phyloP scores from a whole-genome alignment of 2,113 vertebrate genomes.

The Hystrix brachyura region DNA sequence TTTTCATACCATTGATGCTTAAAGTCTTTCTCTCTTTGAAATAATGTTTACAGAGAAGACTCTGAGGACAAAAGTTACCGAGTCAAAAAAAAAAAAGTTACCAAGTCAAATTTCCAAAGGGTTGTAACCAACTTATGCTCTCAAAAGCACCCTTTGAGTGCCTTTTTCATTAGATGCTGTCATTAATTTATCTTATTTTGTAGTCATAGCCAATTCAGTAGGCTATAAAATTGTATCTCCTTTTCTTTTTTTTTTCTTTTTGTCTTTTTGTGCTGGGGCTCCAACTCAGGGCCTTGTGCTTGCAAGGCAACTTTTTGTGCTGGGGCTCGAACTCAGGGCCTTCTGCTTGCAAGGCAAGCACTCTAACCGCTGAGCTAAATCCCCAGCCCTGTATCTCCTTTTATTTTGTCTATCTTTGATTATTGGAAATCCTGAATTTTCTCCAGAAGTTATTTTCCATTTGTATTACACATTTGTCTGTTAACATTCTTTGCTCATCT shows the following conservation, averaged over 20 bases:
- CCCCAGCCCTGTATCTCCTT: no score
- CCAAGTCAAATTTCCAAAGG: neutral
- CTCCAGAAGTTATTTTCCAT: neutral
- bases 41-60: neutral
- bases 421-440: neutral
- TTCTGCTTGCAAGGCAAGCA: no score
- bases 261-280: no score
- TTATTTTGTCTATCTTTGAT: slow-evolving; percentile 46
- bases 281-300: no score
- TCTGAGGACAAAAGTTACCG: neutral
- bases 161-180: neutral
- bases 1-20: neutral
- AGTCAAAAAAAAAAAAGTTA: neutral
- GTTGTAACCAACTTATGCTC: neutral
- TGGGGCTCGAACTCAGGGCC: no score
- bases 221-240: neutral
- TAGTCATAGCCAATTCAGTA: neutral
- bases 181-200: neutral
- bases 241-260: neutral
- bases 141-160: neutral
- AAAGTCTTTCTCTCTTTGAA: neutral
- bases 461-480: neutral
- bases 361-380: no score
- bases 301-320: no score
- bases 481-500: neutral